phyloP scores from a whole-genome alignment of 2,113 vertebrate species.

The Myiozetetes cayanensis region DNA sequence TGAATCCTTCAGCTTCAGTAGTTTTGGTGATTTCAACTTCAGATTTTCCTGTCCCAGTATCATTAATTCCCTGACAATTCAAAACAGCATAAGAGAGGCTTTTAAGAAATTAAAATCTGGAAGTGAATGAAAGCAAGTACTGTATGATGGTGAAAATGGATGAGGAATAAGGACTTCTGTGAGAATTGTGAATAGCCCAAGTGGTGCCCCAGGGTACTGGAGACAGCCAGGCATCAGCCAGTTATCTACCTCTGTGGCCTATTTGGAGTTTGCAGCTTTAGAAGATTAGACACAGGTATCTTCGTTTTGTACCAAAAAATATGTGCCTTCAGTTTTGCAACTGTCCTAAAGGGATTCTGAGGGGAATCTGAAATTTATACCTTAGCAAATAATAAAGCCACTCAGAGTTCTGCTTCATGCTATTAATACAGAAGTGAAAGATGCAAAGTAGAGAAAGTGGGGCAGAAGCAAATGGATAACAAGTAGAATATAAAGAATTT shows the following conservation, averaged over 20 bases:
- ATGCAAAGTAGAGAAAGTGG: background rate
- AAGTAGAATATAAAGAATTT: background rate
- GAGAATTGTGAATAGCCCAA: background rate
- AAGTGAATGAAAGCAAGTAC: background rate
- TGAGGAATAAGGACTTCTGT: background rate
- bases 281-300: background rate
- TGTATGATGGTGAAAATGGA: background rate
- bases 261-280: background rate
- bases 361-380: background rate
- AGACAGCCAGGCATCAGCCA: background rate
- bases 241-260: background rate
- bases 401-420: background rate
- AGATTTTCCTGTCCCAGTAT: background rate
- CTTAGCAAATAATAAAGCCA: background rate
- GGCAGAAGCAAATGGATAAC: background rate
- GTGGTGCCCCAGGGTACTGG: rapidly evolving
- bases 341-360: background rate
- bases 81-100: background rate
- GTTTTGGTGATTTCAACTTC: background rate
- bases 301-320: background rate
- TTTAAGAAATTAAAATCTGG: background rate
- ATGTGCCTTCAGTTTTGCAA: background rate
- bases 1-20: background rate
- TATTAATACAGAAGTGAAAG: background rate
- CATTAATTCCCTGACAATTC: background rate